A percentile compares a stretch with the other conserved stretches of the same genome.
Conservation (phyloP, 2,797 vertebrate genomes). For the Linurgus olivaceus region DNA sequence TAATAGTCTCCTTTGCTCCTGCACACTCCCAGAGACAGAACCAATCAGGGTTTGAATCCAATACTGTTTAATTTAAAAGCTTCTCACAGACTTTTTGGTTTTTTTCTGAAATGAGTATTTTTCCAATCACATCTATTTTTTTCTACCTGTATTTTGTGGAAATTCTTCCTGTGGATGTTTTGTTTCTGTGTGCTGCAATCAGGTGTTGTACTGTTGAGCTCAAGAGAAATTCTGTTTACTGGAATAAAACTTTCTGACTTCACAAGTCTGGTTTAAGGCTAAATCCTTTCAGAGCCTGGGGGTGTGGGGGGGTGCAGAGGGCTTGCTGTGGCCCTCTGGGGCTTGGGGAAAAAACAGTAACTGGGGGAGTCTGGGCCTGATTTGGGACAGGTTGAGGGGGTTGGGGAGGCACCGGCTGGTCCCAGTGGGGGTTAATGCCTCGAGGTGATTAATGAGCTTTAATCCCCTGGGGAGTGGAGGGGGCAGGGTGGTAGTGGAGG, state of each 20-base stretch:
- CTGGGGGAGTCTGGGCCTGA: background rate
- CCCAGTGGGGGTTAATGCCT: background rate
- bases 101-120: background rate
- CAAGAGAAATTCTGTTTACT: constrained; percentile 59
- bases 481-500: too few relatives aligned
- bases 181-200: constrained; percentile 5
- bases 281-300: background rate
- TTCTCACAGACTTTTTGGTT: background rate
- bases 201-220: constrained; percentile 33
- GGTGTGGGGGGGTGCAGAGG: background rate
- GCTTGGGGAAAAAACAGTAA: background rate
- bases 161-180: constrained; percentile 54
- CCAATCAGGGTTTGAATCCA: constrained; percentile 32
- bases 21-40: constrained; percentile 7
- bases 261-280: background rate
- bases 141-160: constrained; percentile 18
- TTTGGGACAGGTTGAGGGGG: background rate
- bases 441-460: background rate
- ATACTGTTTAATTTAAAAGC: constrained; percentile 55
- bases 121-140: constrained; percentile 29
- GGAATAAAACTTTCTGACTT: constrained; percentile 61
- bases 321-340: background rate
- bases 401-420: fast-evolving
- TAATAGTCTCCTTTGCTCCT: constrained; percentile 18
- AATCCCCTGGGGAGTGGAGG: background rate